Evolutionary conservation across 2,888 invertebrate species (phyloP).

Genomic region (Diogma glabrata): DNA sequence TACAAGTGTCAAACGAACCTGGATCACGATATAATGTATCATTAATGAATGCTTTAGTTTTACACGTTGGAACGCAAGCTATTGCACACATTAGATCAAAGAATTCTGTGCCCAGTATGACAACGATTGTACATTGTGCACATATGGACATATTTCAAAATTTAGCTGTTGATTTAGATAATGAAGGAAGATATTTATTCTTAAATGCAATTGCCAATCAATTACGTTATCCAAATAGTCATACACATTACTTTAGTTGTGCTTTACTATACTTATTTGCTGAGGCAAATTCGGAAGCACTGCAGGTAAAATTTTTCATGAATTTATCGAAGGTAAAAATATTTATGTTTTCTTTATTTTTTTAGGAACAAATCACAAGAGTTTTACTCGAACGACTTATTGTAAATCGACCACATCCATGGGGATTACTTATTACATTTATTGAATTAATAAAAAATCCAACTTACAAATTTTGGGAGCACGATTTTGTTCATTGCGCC

Average conservation of each 20-base stretch:
- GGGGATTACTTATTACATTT: slow-evolving; percentile 97
- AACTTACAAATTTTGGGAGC: slow-evolving; percentile 96
- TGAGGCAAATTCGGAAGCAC: slow-evolving; percentile 93
- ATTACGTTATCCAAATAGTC: slow-evolving; percentile 96
- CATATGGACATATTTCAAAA: slow-evolving; percentile 99
- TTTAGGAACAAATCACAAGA: slow-evolving; percentile 82
- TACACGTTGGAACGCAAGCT: slow-evolving; percentile 96
- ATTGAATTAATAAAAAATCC: slow-evolving; percentile 99
- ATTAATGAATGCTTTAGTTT: slow-evolving; percentile 91
- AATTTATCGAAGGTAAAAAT: background rate
- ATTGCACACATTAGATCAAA: slow-evolving; percentile 74
- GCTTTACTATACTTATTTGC: slow-evolving; percentile 93
- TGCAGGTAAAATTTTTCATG: slow-evolving; percentile 45
- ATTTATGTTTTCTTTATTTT: slow-evolving; percentile 4
- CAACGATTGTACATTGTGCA: slow-evolving; percentile 95
- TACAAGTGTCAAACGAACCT: slow-evolving; percentile 80
- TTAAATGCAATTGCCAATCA: slow-evolving; percentile 98
- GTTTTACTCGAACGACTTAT: slow-evolving; percentile 93
- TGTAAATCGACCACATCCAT: slow-evolving; percentile 97
- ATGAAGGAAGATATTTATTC: slow-evolving; percentile 91
- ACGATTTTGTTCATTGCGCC: slow-evolving; percentile 98
- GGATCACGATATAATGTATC: slow-evolving; percentile 91
- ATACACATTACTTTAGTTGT: slow-evolving; percentile 99
- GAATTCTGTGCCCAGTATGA: slow-evolving; percentile 86
- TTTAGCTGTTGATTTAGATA: slow-evolving; percentile 93